A percentile compares a stretch with the other conserved stretches of the same genome.
These are phyloP conservation scores for Cetoscarus ocellatus DNA, from an alignment of 2,797 vertebrate genomes.

Conservation along the genomic window DNA sequence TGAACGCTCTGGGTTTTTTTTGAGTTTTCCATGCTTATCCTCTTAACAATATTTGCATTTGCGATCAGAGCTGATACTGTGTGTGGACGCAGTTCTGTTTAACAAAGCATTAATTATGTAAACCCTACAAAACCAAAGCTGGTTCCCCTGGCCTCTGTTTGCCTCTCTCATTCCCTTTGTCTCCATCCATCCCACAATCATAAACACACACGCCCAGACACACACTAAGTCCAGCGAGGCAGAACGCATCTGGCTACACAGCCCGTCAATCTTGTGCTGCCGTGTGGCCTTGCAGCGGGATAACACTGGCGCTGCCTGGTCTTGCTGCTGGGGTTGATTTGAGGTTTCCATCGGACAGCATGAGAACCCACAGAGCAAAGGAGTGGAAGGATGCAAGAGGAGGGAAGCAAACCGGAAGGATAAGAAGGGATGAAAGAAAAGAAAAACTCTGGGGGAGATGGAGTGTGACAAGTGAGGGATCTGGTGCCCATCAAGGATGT, in stretches of 20 bases:
- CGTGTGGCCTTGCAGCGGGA: conserved; percentile 69
- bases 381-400: conserved; percentile 10
- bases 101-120: conserved; percentile 78
- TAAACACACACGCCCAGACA: conserved; percentile 49
- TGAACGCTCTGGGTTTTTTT: conserved; percentile 39
- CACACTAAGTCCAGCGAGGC: conserved; percentile 56
- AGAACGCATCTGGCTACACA: conserved; percentile 64
- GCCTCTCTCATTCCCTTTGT: conserved; percentile 7
- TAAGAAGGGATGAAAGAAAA: neutral
- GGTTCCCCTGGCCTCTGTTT: conserved; percentile 46
- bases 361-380: conserved; percentile 25
- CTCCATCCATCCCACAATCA: conserved; percentile 55
- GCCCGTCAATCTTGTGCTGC: conserved; percentile 66
- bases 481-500: conserved; percentile 38
- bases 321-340: conserved; percentile 68
- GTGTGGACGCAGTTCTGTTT: conserved; percentile 69
- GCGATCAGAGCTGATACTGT: conserved; percentile 71
- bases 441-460: conserved; percentile 24
- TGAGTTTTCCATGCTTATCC: conserved; percentile 52
- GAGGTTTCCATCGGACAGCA: conserved; percentile 50
- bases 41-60: conserved; percentile 71
- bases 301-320: conserved; percentile 48
- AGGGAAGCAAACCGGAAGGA: conserved; percentile 6
- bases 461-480: conserved; percentile 30
- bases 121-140: conserved; percentile 70